Base-by-base conservation (phyloP, 2,888 invertebrate genomes). In the Cantharis nigra region DNA sequence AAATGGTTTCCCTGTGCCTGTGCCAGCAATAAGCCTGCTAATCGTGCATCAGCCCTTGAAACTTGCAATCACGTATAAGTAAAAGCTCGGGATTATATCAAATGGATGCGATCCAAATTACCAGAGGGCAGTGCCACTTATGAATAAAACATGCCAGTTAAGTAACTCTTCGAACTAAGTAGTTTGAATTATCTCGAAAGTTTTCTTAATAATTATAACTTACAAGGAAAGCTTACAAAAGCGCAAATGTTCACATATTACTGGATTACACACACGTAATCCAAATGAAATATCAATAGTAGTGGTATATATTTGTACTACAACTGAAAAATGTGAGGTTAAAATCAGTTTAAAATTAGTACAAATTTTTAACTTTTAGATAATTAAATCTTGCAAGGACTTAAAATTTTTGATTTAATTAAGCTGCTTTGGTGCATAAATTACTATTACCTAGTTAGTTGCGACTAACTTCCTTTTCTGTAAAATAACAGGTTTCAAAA, bases 121-220 rank as follows among this genome's bases (percentile, higher is more conserved):
- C 65, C 13, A 23, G 65, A 67, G 65, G 26, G 20, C 23, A 67
- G 65, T 67, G 20, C 20, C n/a, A 67, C 26, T 67, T 67, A 67
- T 67, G 65, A 67, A 67, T 67, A 67, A 67, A 67, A 67, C 65
- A 67, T 67, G 23, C 20, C 65, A 67, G 65, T 67, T 67, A 67
- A 67, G 65, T 67, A 67, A 67, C 65, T 67, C 26, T 67, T 67
- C 20, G n/a, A 49, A n/a, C 49, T 49, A 67, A 67, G 13, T 67
- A 26, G 23, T 67, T 67, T 67, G 26, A 23, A 67, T 67, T 67
- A 67, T 67, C 65, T 67, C 26, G n/a, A 67, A 67, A 67, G 23
- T 67, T 67, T 67, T 67, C 26, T 23, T 26, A 67, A 67, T 67
- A 23, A 67, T 67, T 23, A 67, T 23, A n/a, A 49, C 49, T 49